Percentiles rank a stretch among this genome's conserved stretches.
Conservation (phyloP, 1,140 invertebrate species). For the Papilio polyxenes region DNA sequence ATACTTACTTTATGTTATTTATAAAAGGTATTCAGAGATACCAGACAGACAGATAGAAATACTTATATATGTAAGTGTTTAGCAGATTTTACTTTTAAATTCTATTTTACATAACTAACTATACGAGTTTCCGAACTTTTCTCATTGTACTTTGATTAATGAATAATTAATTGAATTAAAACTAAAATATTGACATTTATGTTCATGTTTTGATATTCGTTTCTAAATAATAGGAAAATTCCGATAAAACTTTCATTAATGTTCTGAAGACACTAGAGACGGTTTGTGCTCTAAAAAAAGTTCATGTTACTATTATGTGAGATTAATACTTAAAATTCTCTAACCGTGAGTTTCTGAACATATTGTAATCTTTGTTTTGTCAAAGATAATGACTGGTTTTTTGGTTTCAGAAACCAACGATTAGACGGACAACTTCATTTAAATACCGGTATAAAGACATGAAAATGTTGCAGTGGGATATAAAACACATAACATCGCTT, state of each 20-base stretch:
- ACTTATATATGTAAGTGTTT: neutral
- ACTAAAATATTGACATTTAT: too few relatives aligned
- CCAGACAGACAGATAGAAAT: neutral
- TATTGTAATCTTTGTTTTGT: too few relatives aligned
- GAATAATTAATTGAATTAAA: too few relatives aligned
- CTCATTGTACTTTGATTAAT: neutral
- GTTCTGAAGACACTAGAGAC: too few relatives aligned
- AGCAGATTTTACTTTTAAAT: neutral
- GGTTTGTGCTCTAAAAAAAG: too few relatives aligned
- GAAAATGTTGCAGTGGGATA: conserved; percentile 48
- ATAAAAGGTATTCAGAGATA: neutral
- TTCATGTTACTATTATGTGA: neutral
- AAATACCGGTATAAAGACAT: conserved; percentile 50
- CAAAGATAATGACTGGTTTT: too few relatives aligned
- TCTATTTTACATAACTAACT: neutral
- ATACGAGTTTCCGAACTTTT: neutral
- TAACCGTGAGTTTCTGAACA: neutral
- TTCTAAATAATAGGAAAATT: too few relatives aligned
- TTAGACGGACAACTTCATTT: conserved; percentile 31
- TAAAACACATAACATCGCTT: conserved; percentile 50
- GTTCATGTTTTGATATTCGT: too few relatives aligned
- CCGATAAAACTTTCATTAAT: too few relatives aligned
- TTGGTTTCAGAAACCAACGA: too few relatives aligned
- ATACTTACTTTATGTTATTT: neutral
- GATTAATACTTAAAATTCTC: conserved; percentile 15